Base-by-base conservation (phyloP, 2,113 vertebrate species). In the Albula goreensis region DNA sequence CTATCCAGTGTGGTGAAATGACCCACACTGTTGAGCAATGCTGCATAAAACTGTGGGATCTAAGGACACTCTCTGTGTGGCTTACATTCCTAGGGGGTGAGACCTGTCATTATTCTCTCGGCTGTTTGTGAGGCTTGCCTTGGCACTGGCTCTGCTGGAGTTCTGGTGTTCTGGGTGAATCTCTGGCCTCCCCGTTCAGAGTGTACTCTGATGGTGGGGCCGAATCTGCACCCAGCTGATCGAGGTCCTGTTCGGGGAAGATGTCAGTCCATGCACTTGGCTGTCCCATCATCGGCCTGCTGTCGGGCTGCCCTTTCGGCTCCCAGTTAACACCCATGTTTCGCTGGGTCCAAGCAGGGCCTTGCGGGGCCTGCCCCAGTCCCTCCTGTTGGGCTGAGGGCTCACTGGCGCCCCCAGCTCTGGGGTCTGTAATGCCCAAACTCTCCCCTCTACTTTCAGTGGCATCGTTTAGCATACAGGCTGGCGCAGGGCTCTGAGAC, bases 121-220 rank as follows among this genome's bases (percentile, higher is more conserved):
- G n/a, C 78, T 57, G 81, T n/a, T 52, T 80, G 49, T 88, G 13
- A 51, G 49, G 82, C 78, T 86, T 81, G 77, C 60, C 57, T 49
- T 49, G 56, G 9, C 57, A 31, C 22, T 56, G 53, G 60, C 11
- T 70, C 57, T 50, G 82, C 41, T 70, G 60, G n/a, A 49, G 19
- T 15, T 51, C 56, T 7, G 10, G 52, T 83, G 52, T 11, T 12
- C 17, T 6, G 81, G 19, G 53, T 12, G 12, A 56, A 57, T 19
- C 52, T 4, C 17, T 15, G 56, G 82, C 19, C 0, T 15, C 60
- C 4, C 82, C 49, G 12, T 17, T 19, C 17, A n/a, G 31, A 2
- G 48, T 66, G 48, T 48, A 60, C 50, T 49, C 50, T 22, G 82
- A 25, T 22, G 70, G 49, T 9, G n/a, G 48, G 82, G 41, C 11